Evolutionary conservation across 2,888 invertebrate species (phyloP).

Genomic region (Lampropteryx suffumata): DNA sequence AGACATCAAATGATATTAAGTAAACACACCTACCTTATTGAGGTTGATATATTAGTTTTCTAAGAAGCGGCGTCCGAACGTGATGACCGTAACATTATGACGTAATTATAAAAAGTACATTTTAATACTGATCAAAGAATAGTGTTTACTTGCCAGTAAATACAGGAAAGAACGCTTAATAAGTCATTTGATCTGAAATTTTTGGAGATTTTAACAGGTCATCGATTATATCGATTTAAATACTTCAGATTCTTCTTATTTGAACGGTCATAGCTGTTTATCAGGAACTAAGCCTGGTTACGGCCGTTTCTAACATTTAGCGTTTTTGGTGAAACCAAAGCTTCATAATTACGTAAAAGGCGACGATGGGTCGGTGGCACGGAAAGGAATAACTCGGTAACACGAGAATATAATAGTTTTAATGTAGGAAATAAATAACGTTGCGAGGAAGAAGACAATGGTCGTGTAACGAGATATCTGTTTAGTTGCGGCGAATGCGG

Average conservation of each 20-base stretch:
- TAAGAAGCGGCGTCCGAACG: neutral
- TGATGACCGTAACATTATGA: too few relatives aligned
- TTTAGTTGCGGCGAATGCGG: conserved; percentile 74
- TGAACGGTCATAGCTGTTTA: too few relatives aligned
- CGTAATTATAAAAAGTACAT: too few relatives aligned
- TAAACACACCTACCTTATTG: conserved; percentile 54
- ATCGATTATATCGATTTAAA: too few relatives aligned
- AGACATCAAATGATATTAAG: conserved; percentile 62
- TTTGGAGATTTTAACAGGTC: too few relatives aligned
- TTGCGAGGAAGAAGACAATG: conserved; percentile 72
- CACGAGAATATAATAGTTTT: conserved; percentile 75
- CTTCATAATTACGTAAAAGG: conserved; percentile 58
- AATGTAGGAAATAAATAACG: conserved; percentile 77
- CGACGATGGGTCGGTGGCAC: conserved; percentile 67
- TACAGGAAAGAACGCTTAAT: too few relatives aligned
- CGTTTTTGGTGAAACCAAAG: conserved; percentile 28
- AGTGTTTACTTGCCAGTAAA: too few relatives aligned
- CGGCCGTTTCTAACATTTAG: neutral
- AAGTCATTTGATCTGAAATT: too few relatives aligned
- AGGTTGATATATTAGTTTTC: conserved; percentile 29
- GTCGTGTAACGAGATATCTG: conserved; percentile 73
- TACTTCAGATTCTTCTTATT: too few relatives aligned
- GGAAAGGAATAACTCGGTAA: conserved; percentile 48
- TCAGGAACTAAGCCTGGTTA: too few relatives aligned
- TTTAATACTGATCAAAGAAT: too few relatives aligned